Evolutionary conservation across 1,140 invertebrate species (phyloP).

Genomic region (Calosoma granatense): DNA sequence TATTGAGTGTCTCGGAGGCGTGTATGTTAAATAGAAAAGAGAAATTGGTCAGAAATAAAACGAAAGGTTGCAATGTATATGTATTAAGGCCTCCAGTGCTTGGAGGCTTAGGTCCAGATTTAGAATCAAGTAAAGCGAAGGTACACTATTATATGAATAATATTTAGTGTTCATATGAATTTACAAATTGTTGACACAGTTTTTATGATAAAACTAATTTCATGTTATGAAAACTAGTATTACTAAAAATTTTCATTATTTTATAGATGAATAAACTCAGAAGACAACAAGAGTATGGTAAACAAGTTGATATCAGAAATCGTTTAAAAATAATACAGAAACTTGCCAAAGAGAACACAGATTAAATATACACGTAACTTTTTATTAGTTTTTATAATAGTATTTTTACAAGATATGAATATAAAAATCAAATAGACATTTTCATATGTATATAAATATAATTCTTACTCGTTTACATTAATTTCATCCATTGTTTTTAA

Average conservation of each 20-base stretch:
- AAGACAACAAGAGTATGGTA: slow-evolving; percentile 1
- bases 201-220: neutral
- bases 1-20: neutral
- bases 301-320: neutral
- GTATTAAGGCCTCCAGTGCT: neutral
- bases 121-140: neutral
- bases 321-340: neutral
- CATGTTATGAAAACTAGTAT: neutral
- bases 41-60: neutral
- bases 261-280: neutral
- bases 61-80: neutral
- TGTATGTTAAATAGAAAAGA: neutral
- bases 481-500: no score
- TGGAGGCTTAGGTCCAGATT: neutral
- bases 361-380: neutral
- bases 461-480: no score
- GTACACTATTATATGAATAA: neutral
- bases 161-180: neutral
- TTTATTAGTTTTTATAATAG: neutral
- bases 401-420: neutral
- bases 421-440: neutral
- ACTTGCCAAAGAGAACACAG: neutral
- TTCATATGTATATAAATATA: neutral
- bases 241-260: neutral
- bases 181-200: neutral